A percentile compares a stretch with the other conserved stretches of the same genome.
These are phyloP conservation scores for Monopis laevigella DNA, from an alignment of 2,888 invertebrate species.

Conservation along the genomic window DNA sequence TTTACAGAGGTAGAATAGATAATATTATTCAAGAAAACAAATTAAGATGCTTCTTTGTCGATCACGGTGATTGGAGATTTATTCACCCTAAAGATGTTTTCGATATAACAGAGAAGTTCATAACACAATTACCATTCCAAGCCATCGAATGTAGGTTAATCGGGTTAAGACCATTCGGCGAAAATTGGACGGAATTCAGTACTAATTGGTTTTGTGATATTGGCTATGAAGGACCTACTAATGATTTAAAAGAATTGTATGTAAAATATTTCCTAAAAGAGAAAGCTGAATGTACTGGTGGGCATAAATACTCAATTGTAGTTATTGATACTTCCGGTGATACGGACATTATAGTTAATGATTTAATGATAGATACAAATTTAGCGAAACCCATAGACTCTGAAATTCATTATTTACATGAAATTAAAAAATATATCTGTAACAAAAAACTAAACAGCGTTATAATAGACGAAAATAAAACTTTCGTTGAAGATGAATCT, in stretches of 20 bases:
- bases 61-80: constrained; percentile 66
- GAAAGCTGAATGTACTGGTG: constrained; percentile 37
- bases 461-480: too few relatives aligned
- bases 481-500: too few relatives aligned
- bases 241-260: constrained; percentile 46
- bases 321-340: constrained; percentile 52
- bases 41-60: constrained; percentile 69
- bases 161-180: constrained; percentile 54
- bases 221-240: constrained; percentile 38
- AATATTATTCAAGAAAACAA: constrained; percentile 34
- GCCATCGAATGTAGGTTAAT: constrained; percentile 70
- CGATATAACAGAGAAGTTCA: constrained; percentile 54
- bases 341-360: constrained; percentile 52
- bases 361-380: constrained; percentile 54
- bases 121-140: constrained; percentile 68
- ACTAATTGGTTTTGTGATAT: constrained; percentile 59
- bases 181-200: constrained; percentile 60
- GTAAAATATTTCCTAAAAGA: constrained; percentile 48
- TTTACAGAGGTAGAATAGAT: constrained; percentile 54
- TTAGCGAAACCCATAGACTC: constrained; percentile 38
- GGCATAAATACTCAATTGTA: constrained; percentile 55
- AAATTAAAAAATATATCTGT: too few relatives aligned
- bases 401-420: constrained; percentile 33
- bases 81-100: constrained; percentile 45
- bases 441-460: too few relatives aligned